Conservation (phyloP, 2,797 vertebrate species). For the Sebastolobus alascanus region DNA sequence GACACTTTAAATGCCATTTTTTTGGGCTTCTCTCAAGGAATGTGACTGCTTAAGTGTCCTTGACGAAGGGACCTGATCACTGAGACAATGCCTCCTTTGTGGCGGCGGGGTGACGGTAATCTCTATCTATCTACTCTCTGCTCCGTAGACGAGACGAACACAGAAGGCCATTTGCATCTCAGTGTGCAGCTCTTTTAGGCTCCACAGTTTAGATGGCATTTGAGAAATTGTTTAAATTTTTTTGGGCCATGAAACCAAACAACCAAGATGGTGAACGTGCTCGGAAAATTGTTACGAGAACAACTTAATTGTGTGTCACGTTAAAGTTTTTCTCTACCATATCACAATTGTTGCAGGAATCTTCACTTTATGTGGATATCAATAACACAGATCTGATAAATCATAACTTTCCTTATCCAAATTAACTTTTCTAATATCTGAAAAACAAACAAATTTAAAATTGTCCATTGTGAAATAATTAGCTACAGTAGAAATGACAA, state of each 20-base stretch:
- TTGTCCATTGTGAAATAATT: background rate
- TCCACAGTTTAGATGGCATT: constrained; percentile 33
- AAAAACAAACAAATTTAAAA: background rate
- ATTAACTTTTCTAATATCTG: background rate
- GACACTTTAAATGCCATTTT: constrained; percentile 82
- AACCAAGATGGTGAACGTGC: constrained; percentile 14
- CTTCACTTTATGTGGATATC: background rate
- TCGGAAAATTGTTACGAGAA: background rate
- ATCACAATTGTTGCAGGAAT: background rate
- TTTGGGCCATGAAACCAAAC: constrained; percentile 39
- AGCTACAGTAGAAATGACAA: too few species aligned
- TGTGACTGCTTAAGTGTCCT: constrained; percentile 78
- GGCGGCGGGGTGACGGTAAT: constrained; percentile 59
- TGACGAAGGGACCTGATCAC: constrained; percentile 74
- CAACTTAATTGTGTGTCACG: background rate
- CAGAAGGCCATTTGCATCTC: constrained; percentile 69
- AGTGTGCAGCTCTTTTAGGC: constrained; percentile 35
- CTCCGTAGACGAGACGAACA: constrained; percentile 55
- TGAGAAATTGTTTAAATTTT: constrained; percentile 59
- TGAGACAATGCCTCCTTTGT: constrained; percentile 79
- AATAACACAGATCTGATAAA: background rate
- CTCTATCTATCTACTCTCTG: constrained; percentile 60
- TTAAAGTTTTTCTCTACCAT: background rate
- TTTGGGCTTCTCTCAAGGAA: constrained; percentile 74
- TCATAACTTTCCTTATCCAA: background rate